These are phyloP conservation scores for Struthio camelus DNA, from an alignment of 2,113 vertebrate genomes.

Conservation along the genomic window DNA sequence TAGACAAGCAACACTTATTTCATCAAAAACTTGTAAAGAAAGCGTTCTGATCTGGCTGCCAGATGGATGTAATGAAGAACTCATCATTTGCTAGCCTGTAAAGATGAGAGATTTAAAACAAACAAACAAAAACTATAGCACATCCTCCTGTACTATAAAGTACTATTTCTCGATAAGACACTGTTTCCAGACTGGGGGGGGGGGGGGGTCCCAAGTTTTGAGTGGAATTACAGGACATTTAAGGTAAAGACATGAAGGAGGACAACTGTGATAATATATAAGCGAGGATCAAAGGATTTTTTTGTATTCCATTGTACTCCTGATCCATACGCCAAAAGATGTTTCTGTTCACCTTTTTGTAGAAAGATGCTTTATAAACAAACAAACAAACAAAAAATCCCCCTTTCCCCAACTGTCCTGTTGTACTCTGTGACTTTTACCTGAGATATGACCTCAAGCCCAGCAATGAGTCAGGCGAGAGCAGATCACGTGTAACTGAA, in stretches of 20 bases:
- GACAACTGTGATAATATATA: no score
- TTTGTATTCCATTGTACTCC: fast-evolving
- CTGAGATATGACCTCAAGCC: neutral
- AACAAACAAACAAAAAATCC: neutral
- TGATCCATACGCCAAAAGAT: neutral
- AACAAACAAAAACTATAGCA: neutral
- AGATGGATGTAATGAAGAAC: neutral
- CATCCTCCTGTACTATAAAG: neutral
- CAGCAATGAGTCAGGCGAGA: neutral
- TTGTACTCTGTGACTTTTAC: neutral
- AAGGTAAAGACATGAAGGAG: neutral
- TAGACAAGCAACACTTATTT: neutral
- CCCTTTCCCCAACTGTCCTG: neutral
- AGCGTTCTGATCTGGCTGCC: neutral
- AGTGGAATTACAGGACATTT: neutral
- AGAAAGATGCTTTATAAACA: neutral
- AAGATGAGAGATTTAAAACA: neutral
- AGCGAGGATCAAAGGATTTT: neutral
- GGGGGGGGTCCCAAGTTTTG: neutral
- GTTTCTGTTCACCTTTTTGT: neutral
- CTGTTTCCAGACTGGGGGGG: neutral
- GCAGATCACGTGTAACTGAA: neutral
- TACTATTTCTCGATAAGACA: neutral
- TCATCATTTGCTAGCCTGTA: neutral
- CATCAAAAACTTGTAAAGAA: neutral